These are phyloP conservation scores for Panthera tigris DNA, from an alignment of 2,113 vertebrate genomes.

Conservation along the genomic window DNA sequence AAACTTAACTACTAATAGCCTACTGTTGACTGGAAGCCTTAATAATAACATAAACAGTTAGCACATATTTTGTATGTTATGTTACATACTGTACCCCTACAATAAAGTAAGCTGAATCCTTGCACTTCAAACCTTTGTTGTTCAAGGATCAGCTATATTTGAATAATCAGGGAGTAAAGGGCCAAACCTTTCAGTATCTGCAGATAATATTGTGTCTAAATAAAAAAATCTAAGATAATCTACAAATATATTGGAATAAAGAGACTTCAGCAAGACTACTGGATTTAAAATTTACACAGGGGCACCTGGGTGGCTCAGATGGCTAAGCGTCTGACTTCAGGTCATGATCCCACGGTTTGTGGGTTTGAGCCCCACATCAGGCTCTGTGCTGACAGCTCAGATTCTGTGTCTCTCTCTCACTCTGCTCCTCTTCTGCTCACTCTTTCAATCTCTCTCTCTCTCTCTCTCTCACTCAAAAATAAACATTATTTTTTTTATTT, in stretches of 20 bases:
- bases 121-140: background rate
- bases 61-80: background rate
- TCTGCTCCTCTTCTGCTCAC: too few relatives aligned
- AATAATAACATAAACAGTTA: background rate
- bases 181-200: background rate
- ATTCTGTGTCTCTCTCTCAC: too few relatives aligned
- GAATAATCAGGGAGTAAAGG: background rate
- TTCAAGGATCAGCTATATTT: background rate
- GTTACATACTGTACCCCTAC: background rate
- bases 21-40: background rate
- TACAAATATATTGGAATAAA: background rate
- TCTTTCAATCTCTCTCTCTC: too few relatives aligned
- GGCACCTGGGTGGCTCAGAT: too few relatives aligned
- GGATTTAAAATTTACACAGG: background rate
- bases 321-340: too few relatives aligned
- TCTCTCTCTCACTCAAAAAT: too few relatives aligned
- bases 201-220: background rate
- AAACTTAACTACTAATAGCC: background rate
- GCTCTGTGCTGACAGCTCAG: too few relatives aligned
- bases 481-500: too few relatives aligned
- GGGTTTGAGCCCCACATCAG: too few relatives aligned
- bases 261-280: background rate
- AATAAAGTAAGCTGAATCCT: background rate
- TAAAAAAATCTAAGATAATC: slow-evolving; percentile 19
- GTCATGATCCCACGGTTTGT: too few relatives aligned